Percentiles rank a stretch among this genome's conserved stretches.
Evolutionary conservation across 2,113 vertebrate genomes (phyloP).

Genomic region (Muntiacus reevesi): DNA sequence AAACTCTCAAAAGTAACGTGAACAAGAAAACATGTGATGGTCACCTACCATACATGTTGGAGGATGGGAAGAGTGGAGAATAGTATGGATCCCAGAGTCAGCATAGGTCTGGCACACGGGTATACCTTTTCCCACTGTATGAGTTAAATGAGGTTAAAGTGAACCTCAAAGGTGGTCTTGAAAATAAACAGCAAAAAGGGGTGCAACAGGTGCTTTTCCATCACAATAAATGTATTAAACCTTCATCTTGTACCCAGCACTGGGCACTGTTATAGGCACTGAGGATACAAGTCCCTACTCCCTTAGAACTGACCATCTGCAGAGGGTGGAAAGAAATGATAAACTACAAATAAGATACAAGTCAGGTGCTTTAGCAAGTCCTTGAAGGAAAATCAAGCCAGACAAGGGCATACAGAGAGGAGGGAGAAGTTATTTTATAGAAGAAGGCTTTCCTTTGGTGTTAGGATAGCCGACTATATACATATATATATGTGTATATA

Average conservation of each 20-base stretch:
- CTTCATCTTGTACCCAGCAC: background rate
- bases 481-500: too few species aligned
- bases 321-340: background rate
- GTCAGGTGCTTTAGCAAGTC: background rate
- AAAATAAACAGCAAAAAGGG: background rate
- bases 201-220: background rate
- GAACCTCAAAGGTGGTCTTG: background rate
- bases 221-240: background rate
- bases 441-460: background rate
- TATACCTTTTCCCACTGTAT: background rate
- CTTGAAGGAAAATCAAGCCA: background rate
- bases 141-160: background rate
- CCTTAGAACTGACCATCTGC: background rate
- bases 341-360: background rate
- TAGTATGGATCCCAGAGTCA: background rate
- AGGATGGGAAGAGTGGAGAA: background rate
- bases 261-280: background rate
- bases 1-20: background rate
- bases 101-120: background rate
- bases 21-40: too few species aligned
- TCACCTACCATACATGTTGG: accelerated
- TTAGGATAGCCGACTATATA: background rate
- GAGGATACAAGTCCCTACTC: background rate
- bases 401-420: background rate
- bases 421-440: background rate